phyloP scores from a whole-genome alignment of 2,113 vertebrate species.

The Menura novaehollandiae region DNA sequence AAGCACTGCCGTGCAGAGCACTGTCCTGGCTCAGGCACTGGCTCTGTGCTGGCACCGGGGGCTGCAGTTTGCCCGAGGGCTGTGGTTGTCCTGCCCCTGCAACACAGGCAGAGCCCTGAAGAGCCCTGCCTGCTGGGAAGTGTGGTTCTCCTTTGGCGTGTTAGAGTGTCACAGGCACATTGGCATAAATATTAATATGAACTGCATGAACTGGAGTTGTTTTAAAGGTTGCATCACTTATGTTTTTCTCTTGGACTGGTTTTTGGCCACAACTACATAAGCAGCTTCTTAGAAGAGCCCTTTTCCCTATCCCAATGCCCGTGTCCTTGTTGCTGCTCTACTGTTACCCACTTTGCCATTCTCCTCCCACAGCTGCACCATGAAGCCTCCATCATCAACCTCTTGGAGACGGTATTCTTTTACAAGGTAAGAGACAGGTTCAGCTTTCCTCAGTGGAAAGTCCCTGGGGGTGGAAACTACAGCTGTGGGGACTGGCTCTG shows the following conservation, averaged over 20 bases:
- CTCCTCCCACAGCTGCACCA: conserved; percentile 81
- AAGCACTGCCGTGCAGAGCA: background rate
- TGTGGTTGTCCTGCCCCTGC: background rate
- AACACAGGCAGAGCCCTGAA: background rate
- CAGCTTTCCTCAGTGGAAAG: background rate
- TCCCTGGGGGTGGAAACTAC: background rate
- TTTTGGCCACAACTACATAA: background rate
- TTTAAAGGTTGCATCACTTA: background rate
- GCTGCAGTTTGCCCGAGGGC: background rate
- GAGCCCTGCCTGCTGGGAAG: background rate
- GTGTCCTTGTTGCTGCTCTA: accelerated
- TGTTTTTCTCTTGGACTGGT: background rate
- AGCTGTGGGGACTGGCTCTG: background rate
- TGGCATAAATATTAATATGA: background rate
- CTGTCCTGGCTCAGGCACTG: background rate
- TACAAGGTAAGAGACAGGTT: conserved; percentile 79
- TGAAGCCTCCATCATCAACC: conserved; percentile 91
- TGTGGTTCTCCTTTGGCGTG: background rate
- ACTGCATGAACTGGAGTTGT: background rate
- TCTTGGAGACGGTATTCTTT: conserved; percentile 92
- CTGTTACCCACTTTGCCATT: background rate
- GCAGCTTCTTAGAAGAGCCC: background rate
- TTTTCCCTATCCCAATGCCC: background rate
- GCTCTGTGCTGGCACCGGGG: background rate
- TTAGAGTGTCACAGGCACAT: background rate